Conservation (phyloP, 2,797 vertebrate species). For the Emys orbicularis region DNA sequence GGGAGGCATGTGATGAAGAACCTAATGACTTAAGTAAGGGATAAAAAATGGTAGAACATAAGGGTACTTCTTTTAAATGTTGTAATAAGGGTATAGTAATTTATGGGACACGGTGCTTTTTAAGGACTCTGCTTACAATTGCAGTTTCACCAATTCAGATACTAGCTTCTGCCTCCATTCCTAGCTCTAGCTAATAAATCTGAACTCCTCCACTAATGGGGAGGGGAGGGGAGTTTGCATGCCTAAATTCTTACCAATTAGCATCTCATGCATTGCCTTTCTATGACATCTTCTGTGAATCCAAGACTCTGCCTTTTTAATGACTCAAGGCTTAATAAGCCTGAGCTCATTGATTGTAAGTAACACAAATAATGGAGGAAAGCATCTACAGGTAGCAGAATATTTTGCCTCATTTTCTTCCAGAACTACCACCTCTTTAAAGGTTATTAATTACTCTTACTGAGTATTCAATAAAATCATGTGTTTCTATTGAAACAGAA, state of each 20-base stretch:
- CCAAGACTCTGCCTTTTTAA: neutral
- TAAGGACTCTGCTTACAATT: constrained; percentile 37
- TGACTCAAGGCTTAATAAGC: constrained; percentile 21
- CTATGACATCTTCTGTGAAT: neutral
- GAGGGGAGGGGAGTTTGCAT: constrained; percentile 1
- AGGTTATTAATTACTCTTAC: too few relatives aligned
- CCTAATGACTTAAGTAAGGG: neutral
- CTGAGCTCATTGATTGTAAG: neutral
- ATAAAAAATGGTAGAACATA: neutral
- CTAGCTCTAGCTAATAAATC: constrained; percentile 36
- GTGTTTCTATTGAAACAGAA: too few relatives aligned
- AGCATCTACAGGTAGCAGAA: rapidly evolving
- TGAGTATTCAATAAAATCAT: too few relatives aligned
- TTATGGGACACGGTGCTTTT: neutral
- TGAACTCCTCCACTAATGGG: constrained; percentile 38
- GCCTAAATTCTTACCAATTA: constrained; percentile 12
- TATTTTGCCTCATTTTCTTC: neutral
- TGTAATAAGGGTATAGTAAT: neutral
- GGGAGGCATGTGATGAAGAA: neutral
- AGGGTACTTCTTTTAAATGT: constrained; percentile 19
- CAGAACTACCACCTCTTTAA: too few relatives aligned
- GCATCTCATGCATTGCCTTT: constrained; percentile 19
- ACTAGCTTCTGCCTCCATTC: constrained; percentile 8
- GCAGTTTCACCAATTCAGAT: constrained; percentile 38
- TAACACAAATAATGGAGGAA: neutral